A percentile compares a stretch with the other conserved stretches of the same genome.
Evolutionary conservation across 2,888 invertebrate species (phyloP).

Genomic region (Lamellibrachia satsuma): DNA sequence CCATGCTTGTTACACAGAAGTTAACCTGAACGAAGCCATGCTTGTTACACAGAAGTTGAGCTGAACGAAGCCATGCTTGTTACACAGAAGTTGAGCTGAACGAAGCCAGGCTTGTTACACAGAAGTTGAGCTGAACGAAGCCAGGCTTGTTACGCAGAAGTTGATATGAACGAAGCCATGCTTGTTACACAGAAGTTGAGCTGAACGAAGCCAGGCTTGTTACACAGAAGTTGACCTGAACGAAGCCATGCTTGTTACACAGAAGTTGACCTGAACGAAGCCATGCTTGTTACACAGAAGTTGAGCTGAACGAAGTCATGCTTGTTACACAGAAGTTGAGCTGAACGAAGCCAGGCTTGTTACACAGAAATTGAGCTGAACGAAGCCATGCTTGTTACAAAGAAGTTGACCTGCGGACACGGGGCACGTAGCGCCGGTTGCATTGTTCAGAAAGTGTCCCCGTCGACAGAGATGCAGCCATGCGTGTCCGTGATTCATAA

Average conservation of each 20-base stretch:
- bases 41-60: background rate
- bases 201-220: background rate
- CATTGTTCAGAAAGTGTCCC: background rate
- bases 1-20: background rate
- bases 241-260: background rate
- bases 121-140: too few relatives aligned
- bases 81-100: background rate
- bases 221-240: background rate
- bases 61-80: too few relatives aligned
- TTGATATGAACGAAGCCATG: background rate
- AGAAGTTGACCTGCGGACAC: too few relatives aligned
- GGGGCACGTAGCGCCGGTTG: background rate
- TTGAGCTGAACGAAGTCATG: too few relatives aligned
- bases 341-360: too few relatives aligned
- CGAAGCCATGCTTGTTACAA: background rate
- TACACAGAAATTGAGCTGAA: background rate
- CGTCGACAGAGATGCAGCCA: background rate
- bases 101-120: background rate
- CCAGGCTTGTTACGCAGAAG: background rate
- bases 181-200: too few relatives aligned
- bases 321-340: too few relatives aligned
- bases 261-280: too few relatives aligned
- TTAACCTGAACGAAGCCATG: too few relatives aligned
- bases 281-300: background rate
- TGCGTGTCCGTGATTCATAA: conserved; percentile 10